Evolutionary conservation across 2,888 invertebrate genomes (phyloP), one percentile per base, ranked within the genome.

Genomic region (Leptinotarsa rubiginosa): DNA sequence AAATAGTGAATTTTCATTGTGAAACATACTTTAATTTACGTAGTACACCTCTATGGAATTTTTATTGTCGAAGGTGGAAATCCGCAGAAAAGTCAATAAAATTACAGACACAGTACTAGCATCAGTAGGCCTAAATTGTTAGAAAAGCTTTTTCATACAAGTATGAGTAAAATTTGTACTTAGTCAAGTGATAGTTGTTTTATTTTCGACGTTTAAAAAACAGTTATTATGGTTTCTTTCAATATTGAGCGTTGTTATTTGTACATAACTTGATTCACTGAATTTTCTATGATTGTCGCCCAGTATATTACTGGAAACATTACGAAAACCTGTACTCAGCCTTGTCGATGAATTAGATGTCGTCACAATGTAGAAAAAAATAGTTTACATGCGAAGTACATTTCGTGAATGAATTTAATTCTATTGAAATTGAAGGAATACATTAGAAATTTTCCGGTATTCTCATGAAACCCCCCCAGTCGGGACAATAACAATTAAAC

Each of bases 401-500:
- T 52, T 67, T 49, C 52, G 47, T 67, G 12, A 52, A 52, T 25
- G 25, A 1, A 49, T 67, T 31, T 4, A 50, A 20, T 41, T 31
- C 31, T 31, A 31, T 62, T 31, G 31, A 62, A 67, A 67, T 49
- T n/a, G 41, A 67, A 49, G 20, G 65, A 22, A 65, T 65, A 67
- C 52, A 67, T 50, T 67, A 49, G 52, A 47, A 67, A 52, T 67
- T 62, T 62, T 62, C 62, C 62, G 31, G 62, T 41, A 62, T 18
- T 16, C n/a, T 62, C 62, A 41, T 31, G 41, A 62, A 62, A 25
- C 62, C 62, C 41, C 20, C 41, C 62, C 41, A 62, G 25, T 62
- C 62, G 41, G 4, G 41, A 62, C 62, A 15, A 65, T 52, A 67
- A 67, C 50, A 67, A 67, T 67, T 67, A 31, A 65, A 16, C 25